Evolutionary conservation across 2,888 invertebrate genomes (phyloP), one percentile per base, ranked within the genome.

Genomic region (Cacoxenus indagator): DNA sequence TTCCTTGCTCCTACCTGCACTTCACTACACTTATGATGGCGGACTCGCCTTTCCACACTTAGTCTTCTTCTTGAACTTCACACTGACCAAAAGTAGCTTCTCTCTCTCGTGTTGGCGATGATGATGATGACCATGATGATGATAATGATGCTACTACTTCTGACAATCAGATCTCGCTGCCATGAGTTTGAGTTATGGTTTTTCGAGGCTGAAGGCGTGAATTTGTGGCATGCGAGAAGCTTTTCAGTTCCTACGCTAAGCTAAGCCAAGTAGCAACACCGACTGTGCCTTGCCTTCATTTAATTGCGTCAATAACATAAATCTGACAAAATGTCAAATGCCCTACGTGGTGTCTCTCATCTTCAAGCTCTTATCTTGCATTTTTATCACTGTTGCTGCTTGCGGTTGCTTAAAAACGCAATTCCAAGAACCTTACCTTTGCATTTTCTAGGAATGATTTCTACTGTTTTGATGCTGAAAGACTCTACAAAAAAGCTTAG

Each of bases 1-100:
- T n/a, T n/a, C n/a, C n/a, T n/a, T 9, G 6, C 31, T 14, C 37
- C 14, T 17, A 55, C 24, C 17, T 55, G 14, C 26, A 3, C 55
- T 55, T 55, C 17, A 43, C 61, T 62, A 43, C 29, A 57, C 57
- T 29, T 57, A 14, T 14, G 43, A 31, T 59, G 59, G 59, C 59
- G 19, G 59, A 24, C 45, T 31, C 22, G 9, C 9, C 11, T 62
- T 24, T 61, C 6, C 43, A 11, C 6, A 14, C 24, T 24, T 24
- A 24, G 43, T 61, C 22, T 37, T 14, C 43, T 43, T 51, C 22
- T 51, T 22, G 9, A 51, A 11, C 51, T 51, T 51, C 22, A 51
- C 22, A 17, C 17, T 51, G 22, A 9, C 51, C 22, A 51, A 51
- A 14, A 11, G 11, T 43, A 43, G n/a, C 45, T 43, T 43, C 11